Evolutionary conservation across 2,797 vertebrate genomes (phyloP).

Genomic region (Sebastes jordani): DNA sequence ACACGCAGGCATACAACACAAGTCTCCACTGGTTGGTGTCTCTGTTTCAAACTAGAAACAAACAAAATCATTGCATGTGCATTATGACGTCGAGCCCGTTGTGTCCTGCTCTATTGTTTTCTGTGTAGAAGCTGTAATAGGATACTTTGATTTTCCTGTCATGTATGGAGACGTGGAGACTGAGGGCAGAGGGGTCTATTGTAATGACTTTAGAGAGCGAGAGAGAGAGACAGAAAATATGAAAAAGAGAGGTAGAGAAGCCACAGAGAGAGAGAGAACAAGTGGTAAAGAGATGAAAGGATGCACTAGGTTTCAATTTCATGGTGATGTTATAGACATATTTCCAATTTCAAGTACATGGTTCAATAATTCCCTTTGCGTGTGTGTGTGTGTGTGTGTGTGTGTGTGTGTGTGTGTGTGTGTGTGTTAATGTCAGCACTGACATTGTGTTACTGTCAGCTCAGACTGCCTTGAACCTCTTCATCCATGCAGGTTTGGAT

Average conservation of each 20-base stretch:
- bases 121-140: conserved; percentile 35
- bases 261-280: neutral
- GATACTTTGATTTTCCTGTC: conserved; percentile 52
- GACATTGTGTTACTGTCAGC: neutral
- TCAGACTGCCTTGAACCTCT: neutral
- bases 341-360: conserved; percentile 21
- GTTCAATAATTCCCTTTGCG: neutral
- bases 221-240: neutral
- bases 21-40: neutral
- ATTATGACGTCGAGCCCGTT: neutral
- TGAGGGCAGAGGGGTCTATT: conserved; percentile 34
- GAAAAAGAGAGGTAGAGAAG: neutral
- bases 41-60: conserved; percentile 9
- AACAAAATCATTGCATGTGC: neutral
- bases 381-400: neutral
- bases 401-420: neutral
- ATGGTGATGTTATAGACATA: conserved; percentile 1
- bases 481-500: conserved; percentile 4
- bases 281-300: neutral
- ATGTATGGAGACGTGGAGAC: conserved; percentile 23
- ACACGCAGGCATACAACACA: neutral
- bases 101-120: conserved; percentile 3
- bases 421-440: neutral
- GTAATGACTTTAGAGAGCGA: conserved; percentile 56
- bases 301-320: conserved; percentile 33